Conservation (phyloP, 2,113 vertebrate genomes). For the Crotalus helleri region DNA sequence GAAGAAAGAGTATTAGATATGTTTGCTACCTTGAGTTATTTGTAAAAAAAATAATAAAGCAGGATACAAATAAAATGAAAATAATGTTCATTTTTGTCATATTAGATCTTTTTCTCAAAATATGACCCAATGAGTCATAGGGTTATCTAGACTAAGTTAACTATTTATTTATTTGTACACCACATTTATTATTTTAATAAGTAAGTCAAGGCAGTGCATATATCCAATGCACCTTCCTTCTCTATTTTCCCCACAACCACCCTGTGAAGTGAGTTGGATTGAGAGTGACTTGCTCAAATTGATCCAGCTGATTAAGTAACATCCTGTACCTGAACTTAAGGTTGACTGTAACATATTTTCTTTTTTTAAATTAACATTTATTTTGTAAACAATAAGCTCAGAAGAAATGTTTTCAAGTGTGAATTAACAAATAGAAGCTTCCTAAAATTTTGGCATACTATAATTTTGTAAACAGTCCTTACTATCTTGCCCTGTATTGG, state of each 20-base stretch:
- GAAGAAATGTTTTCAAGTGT: accelerated
- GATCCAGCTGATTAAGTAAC: neutral
- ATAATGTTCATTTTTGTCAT: neutral
- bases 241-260: neutral
- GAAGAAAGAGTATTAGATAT: neutral
- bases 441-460: neutral
- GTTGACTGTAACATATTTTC: neutral
- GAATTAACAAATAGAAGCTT: neutral
- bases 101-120: neutral
- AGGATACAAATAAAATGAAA: neutral
- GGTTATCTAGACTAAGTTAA: neutral
- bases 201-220: neutral
- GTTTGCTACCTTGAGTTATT: neutral
- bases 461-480: neutral
- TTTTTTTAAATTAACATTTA: neutral
- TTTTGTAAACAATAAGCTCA: neutral
- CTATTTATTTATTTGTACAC: neutral
- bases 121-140: neutral
- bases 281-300: neutral
- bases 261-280: neutral
- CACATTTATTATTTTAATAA: neutral
- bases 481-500: neutral
- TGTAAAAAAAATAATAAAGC: neutral
- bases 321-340: neutral
- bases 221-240: neutral